Evolutionary conservation across 2,797 vertebrate genomes (phyloP).

Genomic region (Catostomus latipinnis): DNA sequence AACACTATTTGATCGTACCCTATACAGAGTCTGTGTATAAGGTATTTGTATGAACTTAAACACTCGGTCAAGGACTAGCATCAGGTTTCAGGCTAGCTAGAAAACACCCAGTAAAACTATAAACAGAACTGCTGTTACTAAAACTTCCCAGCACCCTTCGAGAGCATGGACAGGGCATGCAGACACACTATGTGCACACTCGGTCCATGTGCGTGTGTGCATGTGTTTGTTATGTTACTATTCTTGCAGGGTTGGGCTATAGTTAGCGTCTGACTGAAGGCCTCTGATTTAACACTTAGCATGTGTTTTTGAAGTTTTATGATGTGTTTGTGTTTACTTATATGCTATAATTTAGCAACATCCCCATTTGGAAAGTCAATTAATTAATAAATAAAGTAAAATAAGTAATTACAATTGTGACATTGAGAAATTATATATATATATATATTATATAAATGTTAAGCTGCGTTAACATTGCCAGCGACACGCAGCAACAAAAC

Average conservation of each 20-base stretch:
- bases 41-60: conserved; percentile 3
- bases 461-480: no score
- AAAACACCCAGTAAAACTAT: conserved; percentile 5
- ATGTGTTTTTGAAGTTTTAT: neutral
- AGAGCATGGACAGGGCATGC: conserved; percentile 28
- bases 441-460: no score
- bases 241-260: neutral
- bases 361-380: no score
- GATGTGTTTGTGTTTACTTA: neutral
- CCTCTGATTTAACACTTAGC: neutral
- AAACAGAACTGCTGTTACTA: conserved; percentile 26
- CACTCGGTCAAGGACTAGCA: conserved; percentile 8
- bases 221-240: neutral
- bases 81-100: conserved; percentile 11
- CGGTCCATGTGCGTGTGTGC: neutral
- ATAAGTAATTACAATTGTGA: no score
- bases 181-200: neutral
- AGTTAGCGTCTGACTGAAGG: neutral
- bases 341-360: neutral
- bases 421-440: no score
- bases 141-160: neutral
- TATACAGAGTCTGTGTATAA: conserved; percentile 4
- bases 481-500: no score
- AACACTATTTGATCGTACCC: neutral
- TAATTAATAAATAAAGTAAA: no score